A percentile compares a stretch with the other conserved stretches of the same genome.
Evolutionary conservation across 2,113 vertebrate genomes (phyloP).

Genomic region (Dolichallabes microphthalmus): DNA sequence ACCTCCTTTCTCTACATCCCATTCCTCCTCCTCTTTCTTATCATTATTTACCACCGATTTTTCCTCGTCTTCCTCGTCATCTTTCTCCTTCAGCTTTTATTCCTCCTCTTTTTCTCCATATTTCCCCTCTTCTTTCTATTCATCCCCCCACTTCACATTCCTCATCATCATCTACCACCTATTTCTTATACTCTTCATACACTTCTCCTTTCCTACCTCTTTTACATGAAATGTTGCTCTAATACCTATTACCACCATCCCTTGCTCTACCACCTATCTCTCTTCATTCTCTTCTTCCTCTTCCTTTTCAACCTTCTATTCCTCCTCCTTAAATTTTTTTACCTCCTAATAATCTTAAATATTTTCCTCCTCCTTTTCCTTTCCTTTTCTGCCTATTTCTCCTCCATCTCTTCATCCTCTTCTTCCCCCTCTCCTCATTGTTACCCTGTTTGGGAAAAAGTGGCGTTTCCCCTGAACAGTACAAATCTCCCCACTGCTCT

Average conservation of each 20-base stretch:
- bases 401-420: not conserved
- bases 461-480: not conserved
- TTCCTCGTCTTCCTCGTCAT: too few species aligned
- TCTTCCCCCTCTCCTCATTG: not conserved
- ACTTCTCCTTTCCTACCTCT: too few species aligned
- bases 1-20: too few species aligned
- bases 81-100: not conserved
- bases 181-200: not conserved
- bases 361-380: not conserved
- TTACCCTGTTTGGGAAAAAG: not conserved
- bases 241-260: too few species aligned
- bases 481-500: not conserved
- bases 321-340: too few species aligned
- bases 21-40: too few species aligned
- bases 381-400: not conserved
- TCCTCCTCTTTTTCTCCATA: conserved; percentile 12
- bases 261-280: too few species aligned
- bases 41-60: too few species aligned
- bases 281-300: too few species aligned
- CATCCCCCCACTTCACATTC: not conserved
- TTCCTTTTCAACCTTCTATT: too few species aligned
- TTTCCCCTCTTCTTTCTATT: not conserved
- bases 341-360: too few species aligned
- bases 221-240: too few species aligned
- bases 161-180: not conserved